Evolutionary conservation across 2,888 invertebrate species (phyloP).

Genomic region (Drosophila austrosaltans): DNA sequence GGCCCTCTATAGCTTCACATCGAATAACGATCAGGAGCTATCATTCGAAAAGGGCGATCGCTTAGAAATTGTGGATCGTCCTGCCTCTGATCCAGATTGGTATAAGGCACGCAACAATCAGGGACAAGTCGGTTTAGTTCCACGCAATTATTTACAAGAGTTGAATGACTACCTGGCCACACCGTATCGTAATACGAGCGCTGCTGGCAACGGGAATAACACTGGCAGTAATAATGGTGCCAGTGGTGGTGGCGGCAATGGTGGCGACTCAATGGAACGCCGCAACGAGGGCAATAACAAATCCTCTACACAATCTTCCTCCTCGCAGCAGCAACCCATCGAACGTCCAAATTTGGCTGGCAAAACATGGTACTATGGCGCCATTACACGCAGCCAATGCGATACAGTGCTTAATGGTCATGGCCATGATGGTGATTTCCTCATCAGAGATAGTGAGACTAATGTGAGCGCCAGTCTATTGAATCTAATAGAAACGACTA

Average conservation of each 20-base stretch:
- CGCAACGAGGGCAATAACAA: constrained; percentile 83
- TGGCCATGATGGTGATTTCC: constrained; percentile 98
- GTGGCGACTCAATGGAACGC: constrained; percentile 85
- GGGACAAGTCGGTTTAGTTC: constrained; percentile 97
- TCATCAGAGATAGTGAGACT: constrained; percentile 99
- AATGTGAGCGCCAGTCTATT: constrained; percentile 89
- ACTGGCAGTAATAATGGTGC: constrained; percentile 60
- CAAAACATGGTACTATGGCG: constrained; percentile 99
- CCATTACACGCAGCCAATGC: constrained; percentile 97
- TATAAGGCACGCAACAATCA: constrained; percentile 95
- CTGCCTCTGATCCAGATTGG: constrained; percentile 99
- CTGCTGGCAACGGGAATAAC: constrained; percentile 78
- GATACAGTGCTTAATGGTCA: constrained; percentile 97
- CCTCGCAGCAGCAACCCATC: constrained; percentile 73
- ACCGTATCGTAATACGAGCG: constrained; percentile 87
- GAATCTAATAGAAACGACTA: not conserved
- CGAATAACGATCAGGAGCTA: constrained; percentile 97
- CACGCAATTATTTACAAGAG: constrained; percentile 96
- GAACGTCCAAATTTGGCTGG: constrained; percentile 89
- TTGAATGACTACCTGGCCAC: constrained; percentile 94
- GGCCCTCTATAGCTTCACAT: constrained; percentile 96
- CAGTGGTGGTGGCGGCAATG: constrained; percentile 82
- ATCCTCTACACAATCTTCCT: constrained; percentile 72
- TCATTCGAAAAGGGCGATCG: constrained; percentile 98
- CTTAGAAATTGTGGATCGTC: constrained; percentile 97